These are phyloP conservation scores for Geopemphigus sp. DNA, from an alignment of 1,140 invertebrate genomes.

Conservation along the genomic window DNA sequence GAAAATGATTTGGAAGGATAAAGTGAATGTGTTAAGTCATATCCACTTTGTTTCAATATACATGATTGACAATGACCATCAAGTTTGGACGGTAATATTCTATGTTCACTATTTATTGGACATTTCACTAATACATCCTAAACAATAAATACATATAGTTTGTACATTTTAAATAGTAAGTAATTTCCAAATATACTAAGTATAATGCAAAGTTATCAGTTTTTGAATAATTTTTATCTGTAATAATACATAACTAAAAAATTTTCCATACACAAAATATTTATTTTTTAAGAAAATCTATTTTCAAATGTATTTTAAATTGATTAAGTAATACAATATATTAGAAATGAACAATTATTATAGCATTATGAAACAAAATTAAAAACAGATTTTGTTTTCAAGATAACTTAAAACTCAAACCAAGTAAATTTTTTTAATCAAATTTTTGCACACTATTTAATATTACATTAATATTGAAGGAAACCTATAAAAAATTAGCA, in stretches of 20 bases:
- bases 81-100: background rate
- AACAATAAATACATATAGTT: background rate
- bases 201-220: background rate
- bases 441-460: too few species aligned
- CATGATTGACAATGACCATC: slow-evolving; percentile 8
- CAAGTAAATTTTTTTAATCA: too few species aligned
- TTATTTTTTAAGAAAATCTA: too few species aligned
- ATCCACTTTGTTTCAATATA: slow-evolving; percentile 26
- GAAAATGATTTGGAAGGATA: slow-evolving; percentile 15
- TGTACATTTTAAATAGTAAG: background rate
- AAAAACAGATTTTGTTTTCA: too few species aligned
- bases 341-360: too few species aligned
- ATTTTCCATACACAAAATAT: too few species aligned
- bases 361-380: too few species aligned
- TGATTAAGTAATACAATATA: too few species aligned
- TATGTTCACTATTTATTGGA: slow-evolving; percentile 31
- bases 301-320: too few species aligned
- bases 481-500: background rate
- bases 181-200: background rate
- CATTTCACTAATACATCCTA: slow-evolving; percentile 23
- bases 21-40: slow-evolving; percentile 7
- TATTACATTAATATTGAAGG: background rate
- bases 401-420: too few species aligned
- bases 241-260: background rate
- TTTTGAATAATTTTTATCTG: background rate